Base-by-base conservation (phyloP, 1,140 invertebrate genomes). In the Zaprionus kolodkinae region DNA sequence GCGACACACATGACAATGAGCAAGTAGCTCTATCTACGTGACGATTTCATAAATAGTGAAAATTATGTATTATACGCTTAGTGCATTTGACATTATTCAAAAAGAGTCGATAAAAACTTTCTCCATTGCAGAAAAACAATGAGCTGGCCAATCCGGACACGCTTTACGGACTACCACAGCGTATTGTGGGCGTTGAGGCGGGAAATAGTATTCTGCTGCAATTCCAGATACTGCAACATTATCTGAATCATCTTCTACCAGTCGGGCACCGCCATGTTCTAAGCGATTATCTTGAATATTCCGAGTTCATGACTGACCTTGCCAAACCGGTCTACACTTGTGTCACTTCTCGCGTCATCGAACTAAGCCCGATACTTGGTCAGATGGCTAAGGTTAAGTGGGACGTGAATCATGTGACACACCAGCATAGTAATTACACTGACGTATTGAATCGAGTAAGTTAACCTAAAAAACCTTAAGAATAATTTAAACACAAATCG, bases 331-430 rank as follows among this genome's bases (percentile, higher is more conserved):
- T 98, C 10, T 99, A 98, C 85, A 96, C 97, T 94, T 95, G 95
- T 65, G 97, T 98, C 0, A 95, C 96, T 0, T 95, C 95, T 0
- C 95, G 95, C 83, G 94, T 95, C 9, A 95, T 99, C n/a, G 96
- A 99, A 91, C 95, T 96, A 35, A 94, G 96, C 50, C 94, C 95
- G 40, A 95, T 98, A 59, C 93, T 99, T 9, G 94, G 95, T 55
- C 94, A 95, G n/a, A 99, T 99, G 96, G 95, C 95, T 5, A 96
- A 96, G 93, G 98, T 99, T 2, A 97, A 97, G 92, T 99, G 99
- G 99, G 98, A 99, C 92, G 95, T 99, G 0, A 96, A 96, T 91
- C 97, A 99, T 88, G 97, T 99, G 0, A 98, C 97, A 94, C 98
- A 97, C 25, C 97, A 99, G 81, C 99, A 99, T 91, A 99, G 97